Evolutionary conservation across 2,888 invertebrate genomes (phyloP).

Genomic region (Caenorhabditis sulstoni): DNA sequence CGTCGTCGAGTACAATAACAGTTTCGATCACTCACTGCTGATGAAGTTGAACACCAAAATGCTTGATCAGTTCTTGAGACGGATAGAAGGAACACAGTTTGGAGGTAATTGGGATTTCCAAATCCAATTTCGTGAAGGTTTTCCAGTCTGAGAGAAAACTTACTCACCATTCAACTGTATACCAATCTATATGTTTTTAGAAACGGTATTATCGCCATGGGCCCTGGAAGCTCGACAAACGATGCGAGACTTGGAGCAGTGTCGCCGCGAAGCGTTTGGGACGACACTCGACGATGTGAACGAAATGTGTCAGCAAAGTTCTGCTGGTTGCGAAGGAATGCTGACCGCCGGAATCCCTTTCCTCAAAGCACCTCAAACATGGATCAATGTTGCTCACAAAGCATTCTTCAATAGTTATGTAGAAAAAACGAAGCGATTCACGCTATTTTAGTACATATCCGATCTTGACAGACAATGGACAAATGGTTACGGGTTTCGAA

Average conservation of each 20-base stretch:
- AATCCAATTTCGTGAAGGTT: too few species aligned
- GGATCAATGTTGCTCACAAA: slow-evolving; percentile 56
- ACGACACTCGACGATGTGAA: slow-evolving; percentile 45
- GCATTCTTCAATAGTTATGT: slow-evolving; percentile 54
- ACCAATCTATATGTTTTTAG: slow-evolving; percentile 12
- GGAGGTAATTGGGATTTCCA: slow-evolving; percentile 20
- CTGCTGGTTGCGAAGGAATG: slow-evolving; percentile 61
- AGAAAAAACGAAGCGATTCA: slow-evolving; percentile 31
- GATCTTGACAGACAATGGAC: neutral
- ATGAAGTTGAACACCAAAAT: slow-evolving; percentile 54
- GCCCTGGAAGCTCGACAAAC: slow-evolving; percentile 58
- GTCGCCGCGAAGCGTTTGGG: slow-evolving; percentile 61
- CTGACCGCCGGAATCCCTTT: slow-evolving; percentile 33
- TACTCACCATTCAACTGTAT: too few species aligned
- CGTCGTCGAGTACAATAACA: slow-evolving; percentile 37
- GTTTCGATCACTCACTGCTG: slow-evolving; percentile 43
- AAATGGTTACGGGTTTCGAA: neutral
- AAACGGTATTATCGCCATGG: slow-evolving; percentile 47
- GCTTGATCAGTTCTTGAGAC: slow-evolving; percentile 34
- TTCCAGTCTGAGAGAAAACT: neutral
- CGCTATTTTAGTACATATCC: slow-evolving; percentile 8
- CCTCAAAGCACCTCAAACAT: slow-evolving; percentile 40
- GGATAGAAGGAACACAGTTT: slow-evolving; percentile 39
- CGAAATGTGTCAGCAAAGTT: slow-evolving; percentile 63
- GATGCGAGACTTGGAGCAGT: slow-evolving; percentile 60